Conservation (phyloP, 2,797 vertebrate genomes). For the Danio jaintianensis region DNA sequence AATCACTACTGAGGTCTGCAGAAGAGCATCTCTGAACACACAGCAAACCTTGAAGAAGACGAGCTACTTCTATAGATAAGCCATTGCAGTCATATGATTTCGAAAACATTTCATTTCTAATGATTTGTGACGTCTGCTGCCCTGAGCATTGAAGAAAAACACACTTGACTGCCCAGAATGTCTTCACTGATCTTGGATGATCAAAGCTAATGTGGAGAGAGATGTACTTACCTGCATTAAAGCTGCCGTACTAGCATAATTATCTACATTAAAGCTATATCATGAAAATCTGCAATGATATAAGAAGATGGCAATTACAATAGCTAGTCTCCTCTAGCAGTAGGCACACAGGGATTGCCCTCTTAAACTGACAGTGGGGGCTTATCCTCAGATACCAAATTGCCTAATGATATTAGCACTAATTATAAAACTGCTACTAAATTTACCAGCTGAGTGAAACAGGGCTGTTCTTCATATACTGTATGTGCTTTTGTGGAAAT, state of each 20-base stretch:
- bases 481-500: neutral
- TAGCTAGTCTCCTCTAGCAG: conserved; percentile 3
- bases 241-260: conserved; percentile 9
- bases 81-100: neutral
- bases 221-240: conserved; percentile 16
- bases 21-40: too few relatives aligned
- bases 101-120: neutral
- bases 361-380: conserved; percentile 15
- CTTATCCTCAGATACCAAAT: conserved; percentile 36
- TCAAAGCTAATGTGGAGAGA: conserved; percentile 25
- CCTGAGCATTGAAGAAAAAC: conserved; percentile 2
- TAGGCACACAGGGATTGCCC: conserved; percentile 27
- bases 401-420: conserved; percentile 44
- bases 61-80: too few relatives aligned
- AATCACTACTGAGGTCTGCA: too few relatives aligned
- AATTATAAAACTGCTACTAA: conserved; percentile 33
- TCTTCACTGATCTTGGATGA: conserved; percentile 28
- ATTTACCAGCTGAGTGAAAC: conserved; percentile 11
- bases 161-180: neutral
- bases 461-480: conserved; percentile 1
- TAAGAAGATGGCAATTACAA: conserved; percentile 15
- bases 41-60: too few relatives aligned
- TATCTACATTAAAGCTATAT: conserved; percentile 8
- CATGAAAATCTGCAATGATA: conserved; percentile 18
- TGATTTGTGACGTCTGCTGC: neutral